Base-by-base conservation (phyloP, 1,140 invertebrate species). In the Latrodectus geometricus region DNA sequence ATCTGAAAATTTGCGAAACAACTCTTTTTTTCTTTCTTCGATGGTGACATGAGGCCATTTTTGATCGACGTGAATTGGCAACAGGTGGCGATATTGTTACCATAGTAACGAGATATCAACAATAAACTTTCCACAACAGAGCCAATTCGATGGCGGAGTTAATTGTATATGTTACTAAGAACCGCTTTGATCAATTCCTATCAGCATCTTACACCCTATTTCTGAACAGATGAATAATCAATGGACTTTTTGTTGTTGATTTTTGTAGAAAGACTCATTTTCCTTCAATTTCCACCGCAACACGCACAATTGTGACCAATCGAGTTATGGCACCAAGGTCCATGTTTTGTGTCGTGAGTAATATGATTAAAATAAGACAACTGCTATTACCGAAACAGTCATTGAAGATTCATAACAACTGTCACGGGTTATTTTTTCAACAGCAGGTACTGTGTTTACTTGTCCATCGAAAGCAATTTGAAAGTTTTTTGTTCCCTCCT, bases 291-390 rank as follows among this genome's bases (percentile, higher is more conserved):
- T 80, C 49, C 14, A 21, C 20, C 9, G 14, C 66, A 52, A 54
- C 78, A 80, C 78, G 78, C 78, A 80, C 78, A 14, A 21, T 8
- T 48, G 9, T 21, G 66, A 4, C 56, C 52, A 66, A 78, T 78
- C 56, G 49, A 61, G 20, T 23, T 61, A 61, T 50, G 11, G n/a
- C 35, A 15, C 70, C 48, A 80, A 52, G 68, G 50, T 61, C 9
- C 11, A 69, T 66, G 72, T 84, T 70, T 69, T 84, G 61, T 76
- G n/a, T 21, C 82, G 82, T 84, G 82, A 65, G 70, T 5, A 15
- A 54, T 21, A 76, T 84, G 73, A 84, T 84, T 84, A 84, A 76
- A 84, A 84, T 48, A 49, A 69, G 82, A 68, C 72, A 84, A 61
- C 61, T 76, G 20, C 35, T 76, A 84, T 84, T 76, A 65, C 72